These are phyloP conservation scores for Silurus aristotelis DNA, from an alignment of 2,797 vertebrate species.

Conservation along the genomic window DNA sequence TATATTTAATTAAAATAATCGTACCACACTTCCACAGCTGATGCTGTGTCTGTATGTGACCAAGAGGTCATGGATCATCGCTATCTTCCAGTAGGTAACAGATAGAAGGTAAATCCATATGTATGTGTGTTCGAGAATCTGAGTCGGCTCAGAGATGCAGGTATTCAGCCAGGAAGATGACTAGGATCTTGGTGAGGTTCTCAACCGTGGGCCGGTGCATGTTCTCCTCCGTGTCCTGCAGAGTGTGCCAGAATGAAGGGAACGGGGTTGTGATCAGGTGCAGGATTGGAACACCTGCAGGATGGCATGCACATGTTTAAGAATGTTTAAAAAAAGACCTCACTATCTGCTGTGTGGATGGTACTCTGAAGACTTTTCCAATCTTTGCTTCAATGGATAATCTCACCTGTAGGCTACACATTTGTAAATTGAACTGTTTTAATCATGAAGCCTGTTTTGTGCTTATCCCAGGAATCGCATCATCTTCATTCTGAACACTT, in stretches of 20 bases:
- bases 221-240: slow-evolving; percentile 83
- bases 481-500: not conserved
- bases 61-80: not conserved
- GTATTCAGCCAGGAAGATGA: slow-evolving; percentile 83
- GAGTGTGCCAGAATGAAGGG: slow-evolving; percentile 86
- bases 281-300: slow-evolving; percentile 82
- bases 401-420: too few species aligned
- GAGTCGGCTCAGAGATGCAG: slow-evolving; percentile 72
- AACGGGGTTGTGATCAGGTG: slow-evolving; percentile 89
- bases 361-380: not conserved
- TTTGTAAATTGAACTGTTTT: too few species aligned
- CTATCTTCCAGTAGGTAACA: not conserved
- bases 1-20: not conserved
- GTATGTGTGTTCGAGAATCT: not conserved
- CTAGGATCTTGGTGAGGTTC: slow-evolving; percentile 85
- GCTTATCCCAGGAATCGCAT: not conserved
- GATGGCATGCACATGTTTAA: not conserved
- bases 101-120: not conserved
- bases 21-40: not conserved
- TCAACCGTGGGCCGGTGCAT: slow-evolving; percentile 83
- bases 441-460: too few species aligned
- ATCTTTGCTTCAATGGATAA: not conserved
- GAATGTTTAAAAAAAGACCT: too few species aligned
- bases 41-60: not conserved
- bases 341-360: not conserved